Evolutionary conservation across 2,888 invertebrate genomes (phyloP), one percentile per base, ranked within the genome.

Genomic region (Oscheius sp.): DNA sequence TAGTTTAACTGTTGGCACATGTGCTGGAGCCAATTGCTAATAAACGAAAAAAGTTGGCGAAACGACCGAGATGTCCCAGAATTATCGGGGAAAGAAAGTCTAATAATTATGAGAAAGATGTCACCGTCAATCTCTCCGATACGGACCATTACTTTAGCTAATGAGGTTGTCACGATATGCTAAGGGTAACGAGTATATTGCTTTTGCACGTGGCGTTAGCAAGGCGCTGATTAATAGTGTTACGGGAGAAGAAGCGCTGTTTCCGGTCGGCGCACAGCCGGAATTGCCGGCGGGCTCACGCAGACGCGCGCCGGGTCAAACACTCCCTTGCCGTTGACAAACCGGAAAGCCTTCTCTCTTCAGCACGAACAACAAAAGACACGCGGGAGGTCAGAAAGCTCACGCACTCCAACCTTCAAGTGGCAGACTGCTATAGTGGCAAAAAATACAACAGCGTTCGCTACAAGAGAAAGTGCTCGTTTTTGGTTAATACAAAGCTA

Each of bases 241-340:
- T 68, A 70, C 70, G 70, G 70, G 58, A 70, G 70, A 70, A 70
- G 70, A 70, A 58, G 70, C 70, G 70, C 57, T 29, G 70, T 70
- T 70, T 70, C 70, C 70, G 70, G 70, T 70, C 58, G 70, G 47
- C 59, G 47, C 70, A 33, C 42, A 47, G 58, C 70, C 70, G 70
- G 70, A 70, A 70, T 70, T 59, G 70, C 70, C 58, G 58, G 48
- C 59, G 70, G 42, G 70, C 70, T 58, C 70, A 70, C 70, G 70
- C 59, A 70, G 70, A 70, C 70, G 59, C 70, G 47, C 70, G 68
- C 50, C 58, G 70, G 70, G 70, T 70, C 70, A 70, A 70, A 70
- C 70, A 70, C 58, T 58, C 70, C 42, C 58, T 5, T 59, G 70
- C 70, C 70, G 58, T 70, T 57, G 70, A 59, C 59, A 59, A 70